These are phyloP conservation scores for Anagrus nilaparvatae DNA, from an alignment of 1,140 invertebrate species.

Conservation along the genomic window DNA sequence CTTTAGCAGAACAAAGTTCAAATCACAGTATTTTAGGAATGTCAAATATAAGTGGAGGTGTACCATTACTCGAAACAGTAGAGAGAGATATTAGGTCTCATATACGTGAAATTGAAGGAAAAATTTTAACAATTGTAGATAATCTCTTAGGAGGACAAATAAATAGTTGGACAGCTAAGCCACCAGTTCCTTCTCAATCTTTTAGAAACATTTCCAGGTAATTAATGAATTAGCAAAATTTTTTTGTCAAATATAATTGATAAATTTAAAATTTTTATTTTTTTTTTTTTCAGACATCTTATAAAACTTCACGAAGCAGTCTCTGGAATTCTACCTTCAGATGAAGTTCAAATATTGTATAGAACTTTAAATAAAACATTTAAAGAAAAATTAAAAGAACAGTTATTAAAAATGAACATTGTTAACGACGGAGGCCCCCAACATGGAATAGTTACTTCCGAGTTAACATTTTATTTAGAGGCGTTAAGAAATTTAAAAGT, in stretches of 20 bases:
- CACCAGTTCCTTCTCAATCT: slow-evolving; percentile 85
- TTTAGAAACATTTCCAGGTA: slow-evolving; percentile 80
- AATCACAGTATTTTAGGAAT: slow-evolving; percentile 28
- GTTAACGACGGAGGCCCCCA: slow-evolving; percentile 91
- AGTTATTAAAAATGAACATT: slow-evolving; percentile 77
- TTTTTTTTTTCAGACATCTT: slow-evolving; percentile 59
- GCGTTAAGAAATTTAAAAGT: slow-evolving; percentile 78
- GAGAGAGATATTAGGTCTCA: slow-evolving; percentile 79
- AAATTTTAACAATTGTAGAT: slow-evolving; percentile 82
- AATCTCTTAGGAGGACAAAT: slow-evolving; percentile 69
- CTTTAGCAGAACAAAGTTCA: slow-evolving; percentile 30
- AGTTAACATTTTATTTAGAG: slow-evolving; percentile 91
- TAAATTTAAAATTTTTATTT: too few species aligned
- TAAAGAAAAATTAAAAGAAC: slow-evolving; percentile 74
- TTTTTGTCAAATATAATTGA: too few species aligned
- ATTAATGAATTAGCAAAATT: too few species aligned
- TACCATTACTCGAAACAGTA: slow-evolving; percentile 49
- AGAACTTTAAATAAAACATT: slow-evolving; percentile 76
- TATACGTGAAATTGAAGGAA: slow-evolving; percentile 81
- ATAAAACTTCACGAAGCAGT: slow-evolving; percentile 89
- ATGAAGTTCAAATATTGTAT: slow-evolving; percentile 68
- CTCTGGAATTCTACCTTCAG: slow-evolving; percentile 60
- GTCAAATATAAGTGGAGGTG: slow-evolving; percentile 31
- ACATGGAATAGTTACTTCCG: slow-evolving; percentile 90
- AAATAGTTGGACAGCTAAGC: slow-evolving; percentile 81